A percentile compares a stretch with the other conserved stretches of the same genome.
phyloP scores from a whole-genome alignment of 2,797 vertebrate genomes.

The Myotis planiceps region DNA sequence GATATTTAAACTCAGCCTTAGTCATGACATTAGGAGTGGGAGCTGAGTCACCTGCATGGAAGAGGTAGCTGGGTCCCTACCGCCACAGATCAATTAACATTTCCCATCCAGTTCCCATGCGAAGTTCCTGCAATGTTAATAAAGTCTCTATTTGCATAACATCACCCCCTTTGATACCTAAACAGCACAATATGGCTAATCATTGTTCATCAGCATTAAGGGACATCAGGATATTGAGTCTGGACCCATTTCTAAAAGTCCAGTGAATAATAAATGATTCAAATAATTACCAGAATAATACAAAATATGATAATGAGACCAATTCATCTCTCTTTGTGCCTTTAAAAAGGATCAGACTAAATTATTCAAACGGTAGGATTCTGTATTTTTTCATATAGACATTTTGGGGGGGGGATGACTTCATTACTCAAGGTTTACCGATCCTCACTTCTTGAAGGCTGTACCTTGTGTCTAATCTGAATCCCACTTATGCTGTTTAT shows the following conservation, averaged over 20 bases:
- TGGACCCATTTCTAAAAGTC: slow-evolving; percentile 29
- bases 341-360: background rate
- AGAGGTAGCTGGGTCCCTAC: background rate
- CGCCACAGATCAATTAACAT: background rate
- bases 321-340: slow-evolving; percentile 23
- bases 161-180: too few species aligned
- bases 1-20: slow-evolving; percentile 19
- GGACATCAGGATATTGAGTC: background rate
- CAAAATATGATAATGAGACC: slow-evolving; percentile 47
- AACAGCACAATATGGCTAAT: background rate
- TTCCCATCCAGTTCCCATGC: background rate
- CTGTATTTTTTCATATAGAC: slow-evolving; percentile 4
- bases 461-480: slow-evolving; percentile 29
- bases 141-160: too few species aligned
- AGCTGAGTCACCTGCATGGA: background rate
- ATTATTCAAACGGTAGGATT: background rate
- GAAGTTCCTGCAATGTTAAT: too few species aligned
- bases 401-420: background rate
- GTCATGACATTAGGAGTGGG: background rate
- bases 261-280: slow-evolving; percentile 48
- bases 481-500: background rate
- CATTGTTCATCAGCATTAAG: background rate
- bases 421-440: background rate
- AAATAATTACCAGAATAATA: slow-evolving; percentile 53
- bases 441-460: background rate